Conservation (phyloP, 2,888 invertebrate species). For the Cecidostiba fungosa region DNA sequence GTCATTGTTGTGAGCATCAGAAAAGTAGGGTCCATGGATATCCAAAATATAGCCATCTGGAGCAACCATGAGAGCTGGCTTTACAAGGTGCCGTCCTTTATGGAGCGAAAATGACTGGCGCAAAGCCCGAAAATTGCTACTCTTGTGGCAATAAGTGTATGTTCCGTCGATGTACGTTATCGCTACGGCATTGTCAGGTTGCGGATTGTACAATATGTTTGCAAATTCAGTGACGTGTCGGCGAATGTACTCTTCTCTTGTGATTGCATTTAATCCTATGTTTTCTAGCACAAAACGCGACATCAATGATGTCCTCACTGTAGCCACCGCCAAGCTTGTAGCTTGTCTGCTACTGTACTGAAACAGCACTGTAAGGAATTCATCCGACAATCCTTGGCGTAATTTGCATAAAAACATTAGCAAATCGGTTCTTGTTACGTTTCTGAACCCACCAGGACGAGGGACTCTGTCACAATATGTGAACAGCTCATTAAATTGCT, state of each 20-base stretch:
- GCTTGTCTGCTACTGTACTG: slow-evolving; percentile 36
- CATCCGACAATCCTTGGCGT: slow-evolving; percentile 27
- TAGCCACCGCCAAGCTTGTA: slow-evolving; percentile 15
- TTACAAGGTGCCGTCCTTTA: slow-evolving; percentile 62
- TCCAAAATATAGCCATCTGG: slow-evolving; percentile 55
- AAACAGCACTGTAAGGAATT: slow-evolving; percentile 45
- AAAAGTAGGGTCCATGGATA: slow-evolving; percentile 59
- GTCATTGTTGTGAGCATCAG: slow-evolving; percentile 57
- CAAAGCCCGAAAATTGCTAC: slow-evolving; percentile 51
- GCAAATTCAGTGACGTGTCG: slow-evolving; percentile 27
- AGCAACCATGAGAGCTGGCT: slow-evolving; percentile 61
- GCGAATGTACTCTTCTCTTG: slow-evolving; percentile 19
- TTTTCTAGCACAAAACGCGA: slow-evolving; percentile 44
- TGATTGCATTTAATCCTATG: slow-evolving; percentile 19
- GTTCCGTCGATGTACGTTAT: slow-evolving; percentile 59
- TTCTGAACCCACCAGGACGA: not conserved
- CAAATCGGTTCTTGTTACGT: slow-evolving; percentile 37
- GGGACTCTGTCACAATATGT: slow-evolving; percentile 53
- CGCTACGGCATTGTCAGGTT: not conserved
- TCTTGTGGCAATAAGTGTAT: slow-evolving; percentile 54
- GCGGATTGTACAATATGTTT: slow-evolving; percentile 48
- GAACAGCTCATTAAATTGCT: slow-evolving; percentile 52
- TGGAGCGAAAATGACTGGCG: slow-evolving; percentile 54
- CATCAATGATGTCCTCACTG: slow-evolving; percentile 41
- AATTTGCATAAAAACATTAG: slow-evolving; percentile 45